phyloP scores from a whole-genome alignment of 2,888 invertebrate genomes.

The Trisateles emortualis region DNA sequence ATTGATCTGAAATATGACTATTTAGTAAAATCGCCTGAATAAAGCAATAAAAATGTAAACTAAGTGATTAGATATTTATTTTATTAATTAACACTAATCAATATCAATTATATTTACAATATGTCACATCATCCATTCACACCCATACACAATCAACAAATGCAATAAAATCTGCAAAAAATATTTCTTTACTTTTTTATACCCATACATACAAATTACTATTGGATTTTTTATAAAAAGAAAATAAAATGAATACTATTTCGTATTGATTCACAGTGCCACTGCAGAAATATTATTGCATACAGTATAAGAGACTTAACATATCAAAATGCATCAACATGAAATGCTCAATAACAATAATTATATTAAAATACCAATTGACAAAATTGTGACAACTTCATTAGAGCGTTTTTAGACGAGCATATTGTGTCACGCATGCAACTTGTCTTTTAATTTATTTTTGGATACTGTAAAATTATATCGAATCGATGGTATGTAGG shows the following conservation, averaged over 20 bases:
- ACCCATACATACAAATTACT: slow-evolving; percentile 50
- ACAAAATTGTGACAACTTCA: slow-evolving; percentile 5
- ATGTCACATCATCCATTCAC: slow-evolving; percentile 63
- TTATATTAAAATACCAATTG: slow-evolving; percentile 27
- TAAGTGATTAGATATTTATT: slow-evolving; percentile 70
- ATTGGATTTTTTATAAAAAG: slow-evolving; percentile 44
- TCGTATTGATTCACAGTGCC: slow-evolving; percentile 62
- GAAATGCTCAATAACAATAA: slow-evolving; percentile 34
- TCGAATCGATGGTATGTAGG: too few species aligned
- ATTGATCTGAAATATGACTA: slow-evolving; percentile 29
- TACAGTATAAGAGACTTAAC: slow-evolving; percentile 32
- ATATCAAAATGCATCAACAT: slow-evolving; percentile 37
- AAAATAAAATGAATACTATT: slow-evolving; percentile 54
- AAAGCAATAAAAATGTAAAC: slow-evolving; percentile 51
- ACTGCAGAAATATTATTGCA: slow-evolving; percentile 54
- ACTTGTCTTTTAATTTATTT: too few species aligned
- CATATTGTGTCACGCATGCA: too few species aligned
- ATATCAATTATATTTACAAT: slow-evolving; percentile 80
- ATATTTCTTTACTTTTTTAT: slow-evolving; percentile 51
- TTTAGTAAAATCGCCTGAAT: slow-evolving; percentile 27
- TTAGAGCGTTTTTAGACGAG: too few species aligned
- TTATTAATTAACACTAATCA: slow-evolving; percentile 77
- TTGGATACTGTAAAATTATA: too few species aligned
- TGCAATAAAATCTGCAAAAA: slow-evolving; percentile 72
- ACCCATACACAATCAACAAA: slow-evolving; percentile 71